Conservation (phyloP, 2,888 invertebrate species). For the Clanis bilineata region DNA sequence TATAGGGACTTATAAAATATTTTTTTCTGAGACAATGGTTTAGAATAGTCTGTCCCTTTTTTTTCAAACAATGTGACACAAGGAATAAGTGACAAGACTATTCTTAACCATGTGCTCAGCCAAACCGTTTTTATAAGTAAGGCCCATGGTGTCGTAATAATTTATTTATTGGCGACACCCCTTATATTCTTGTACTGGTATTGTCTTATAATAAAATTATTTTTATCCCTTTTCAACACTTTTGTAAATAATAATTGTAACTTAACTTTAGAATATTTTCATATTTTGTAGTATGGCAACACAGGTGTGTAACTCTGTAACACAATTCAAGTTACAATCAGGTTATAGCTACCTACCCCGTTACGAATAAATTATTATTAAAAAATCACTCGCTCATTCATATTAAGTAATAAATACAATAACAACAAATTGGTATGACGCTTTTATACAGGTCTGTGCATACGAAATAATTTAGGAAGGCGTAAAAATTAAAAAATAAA, state of each 20-base stretch:
- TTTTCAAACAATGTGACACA: too few relatives aligned
- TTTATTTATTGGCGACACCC: too few relatives aligned
- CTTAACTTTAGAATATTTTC: neutral
- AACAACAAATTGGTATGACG: slow-evolving; percentile 46
- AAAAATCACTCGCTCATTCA: slow-evolving; percentile 63
- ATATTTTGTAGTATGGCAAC: neutral
- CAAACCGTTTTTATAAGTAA: too few relatives aligned
- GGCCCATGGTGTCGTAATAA: too few relatives aligned
- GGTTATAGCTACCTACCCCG: slow-evolving; percentile 49
- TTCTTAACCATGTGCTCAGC: too few relatives aligned
- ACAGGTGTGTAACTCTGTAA: slow-evolving; percentile 3
- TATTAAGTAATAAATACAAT: slow-evolving; percentile 74
- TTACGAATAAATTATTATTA: slow-evolving; percentile 74
- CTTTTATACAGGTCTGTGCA: slow-evolving; percentile 25
- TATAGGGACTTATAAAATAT: too few relatives aligned
- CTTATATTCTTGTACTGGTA: too few relatives aligned
- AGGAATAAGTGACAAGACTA: too few relatives aligned
- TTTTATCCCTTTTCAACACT: too few relatives aligned
- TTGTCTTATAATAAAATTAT: too few relatives aligned
- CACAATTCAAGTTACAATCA: neutral
- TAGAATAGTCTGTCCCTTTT: too few relatives aligned
- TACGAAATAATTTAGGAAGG: slow-evolving; percentile 9
- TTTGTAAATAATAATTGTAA: neutral
- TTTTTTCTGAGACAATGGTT: too few relatives aligned
- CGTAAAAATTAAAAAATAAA: neutral